These are phyloP conservation scores for Allygus modestus DNA, from an alignment of 2,888 invertebrate species.

Conservation along the genomic window DNA sequence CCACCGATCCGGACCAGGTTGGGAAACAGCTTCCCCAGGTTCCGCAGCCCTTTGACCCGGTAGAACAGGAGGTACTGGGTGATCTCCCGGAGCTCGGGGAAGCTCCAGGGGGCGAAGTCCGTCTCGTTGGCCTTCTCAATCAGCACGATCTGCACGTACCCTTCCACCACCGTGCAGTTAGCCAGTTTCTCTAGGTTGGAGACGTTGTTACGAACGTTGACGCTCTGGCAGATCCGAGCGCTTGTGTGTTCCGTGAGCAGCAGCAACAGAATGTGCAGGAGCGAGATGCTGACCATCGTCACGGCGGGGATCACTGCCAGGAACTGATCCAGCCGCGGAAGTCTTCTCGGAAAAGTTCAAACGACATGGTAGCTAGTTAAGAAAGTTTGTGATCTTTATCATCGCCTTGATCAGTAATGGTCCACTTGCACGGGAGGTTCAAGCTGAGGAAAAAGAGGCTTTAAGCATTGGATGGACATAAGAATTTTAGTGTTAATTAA, in stretches of 20 bases:
- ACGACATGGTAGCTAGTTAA: neutral
- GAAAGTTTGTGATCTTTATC: neutral
- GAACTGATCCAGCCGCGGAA: neutral
- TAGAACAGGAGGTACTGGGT: conserved; percentile 90
- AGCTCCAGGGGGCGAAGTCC: conserved; percentile 82
- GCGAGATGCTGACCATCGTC: neutral
- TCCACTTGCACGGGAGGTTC: neutral
- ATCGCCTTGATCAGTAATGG: neutral
- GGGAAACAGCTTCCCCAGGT: conserved; percentile 92
- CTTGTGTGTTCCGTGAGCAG: neutral
- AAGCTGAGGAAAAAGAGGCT: neutral
- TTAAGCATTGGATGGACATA: neutral
- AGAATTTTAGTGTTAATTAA: too few species aligned
- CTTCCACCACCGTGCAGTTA: conserved; percentile 78
- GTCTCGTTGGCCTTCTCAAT: conserved; percentile 83
- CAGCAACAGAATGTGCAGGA: neutral
- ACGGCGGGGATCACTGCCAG: neutral
- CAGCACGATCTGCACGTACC: conserved; percentile 83
- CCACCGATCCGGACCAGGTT: conserved; percentile 97
- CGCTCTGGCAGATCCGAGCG: conserved; percentile 13
- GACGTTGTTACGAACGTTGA: conserved; percentile 33
- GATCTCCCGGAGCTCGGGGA: conserved; percentile 93
- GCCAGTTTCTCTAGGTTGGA: conserved; percentile 17
- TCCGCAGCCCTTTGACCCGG: conserved; percentile 84
- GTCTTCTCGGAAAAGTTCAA: neutral